Evolutionary conservation across 2,888 invertebrate genomes (phyloP).

Genomic region (Lobophora halterata): DNA sequence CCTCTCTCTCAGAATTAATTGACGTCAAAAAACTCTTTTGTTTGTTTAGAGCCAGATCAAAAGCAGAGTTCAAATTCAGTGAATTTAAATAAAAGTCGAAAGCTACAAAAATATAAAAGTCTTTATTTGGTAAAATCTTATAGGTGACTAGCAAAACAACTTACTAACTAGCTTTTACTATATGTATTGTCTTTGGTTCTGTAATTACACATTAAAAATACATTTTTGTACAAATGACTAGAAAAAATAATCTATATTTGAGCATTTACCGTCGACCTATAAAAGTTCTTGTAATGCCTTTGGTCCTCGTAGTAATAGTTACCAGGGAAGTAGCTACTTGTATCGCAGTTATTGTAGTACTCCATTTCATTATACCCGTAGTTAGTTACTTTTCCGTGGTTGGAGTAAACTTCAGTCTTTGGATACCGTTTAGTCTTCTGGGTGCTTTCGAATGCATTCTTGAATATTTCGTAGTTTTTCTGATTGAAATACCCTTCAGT

Average conservation of each 20-base stretch:
- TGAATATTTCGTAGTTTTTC: conserved; percentile 81
- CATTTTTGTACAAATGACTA: conserved; percentile 36
- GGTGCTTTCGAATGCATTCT: conserved; percentile 78
- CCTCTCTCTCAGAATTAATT: conserved; percentile 49
- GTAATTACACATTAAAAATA: conserved; percentile 31
- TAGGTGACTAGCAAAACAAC: conserved; percentile 62
- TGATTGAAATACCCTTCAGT: conserved; percentile 67
- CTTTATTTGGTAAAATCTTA: conserved; percentile 41
- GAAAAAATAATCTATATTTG: conserved; percentile 51
- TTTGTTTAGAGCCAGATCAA: conserved; percentile 16
- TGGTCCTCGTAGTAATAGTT: conserved; percentile 64
- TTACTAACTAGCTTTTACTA: conserved; percentile 36
- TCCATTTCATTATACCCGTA: conserved; percentile 55
- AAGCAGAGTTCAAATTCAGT: background rate
- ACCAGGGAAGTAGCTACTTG: conserved; percentile 51
- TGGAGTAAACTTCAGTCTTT: conserved; percentile 48
- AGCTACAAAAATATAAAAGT: conserved; percentile 42
- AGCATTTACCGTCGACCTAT: conserved; percentile 63
- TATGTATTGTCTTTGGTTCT: conserved; percentile 58
- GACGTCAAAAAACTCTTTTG: conserved; percentile 24
- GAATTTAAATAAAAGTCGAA: conserved; percentile 2
- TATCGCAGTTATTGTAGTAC: conserved; percentile 45
- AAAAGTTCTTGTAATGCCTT: conserved; percentile 65
- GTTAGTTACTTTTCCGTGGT: conserved; percentile 48
- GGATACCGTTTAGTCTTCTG: conserved; percentile 49